Evolutionary conservation across 2,797 vertebrate genomes (phyloP), one percentile per base, ranked within the genome.

Genomic region (Myripristis murdjan): DNA sequence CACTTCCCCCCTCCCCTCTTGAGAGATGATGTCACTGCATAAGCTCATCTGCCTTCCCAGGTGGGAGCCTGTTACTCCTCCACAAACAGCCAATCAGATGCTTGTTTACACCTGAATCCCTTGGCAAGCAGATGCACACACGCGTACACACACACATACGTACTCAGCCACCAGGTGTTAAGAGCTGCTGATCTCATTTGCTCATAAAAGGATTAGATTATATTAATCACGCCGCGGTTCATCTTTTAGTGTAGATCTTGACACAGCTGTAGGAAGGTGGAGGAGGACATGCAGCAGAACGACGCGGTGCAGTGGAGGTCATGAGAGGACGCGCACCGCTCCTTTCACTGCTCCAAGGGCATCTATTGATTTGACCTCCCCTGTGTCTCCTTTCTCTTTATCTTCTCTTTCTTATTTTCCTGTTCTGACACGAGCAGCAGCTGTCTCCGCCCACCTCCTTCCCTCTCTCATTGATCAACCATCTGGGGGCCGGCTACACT

Each of bases 351-450:
- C 78, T 70, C 49, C 26, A 43, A 37, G 63, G 81, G 76, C 82
- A 63, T 75, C 52, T 83, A 79, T 91, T 87, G 90, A 86, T 87
- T 84, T 84, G 86, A 83, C 85, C 87, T 78, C 70, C 39, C 61
- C 7, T 46, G 35, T 69, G 62, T 69, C 49, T 73, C 69, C 47
- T 62, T 71, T 65, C 53, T 60, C 3, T 87, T 53, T 16, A 4
- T n/a, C n/a, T n/a, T 51, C 63, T 69, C 58, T 20, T 70, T 71
- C 54, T 82, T 65, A 70, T 73, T 83, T 81, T 81, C 59, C 1
- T 58, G 47, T 68, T 71, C 49, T 73, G 65, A 69, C 54, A 6
- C 20, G 5, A 7, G 44, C 71, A 62, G 76, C 62, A 75, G 72
- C 70, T 59, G 74, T 70, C 72, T 81, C 12, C 78, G 5, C 69